Evolutionary conservation across 2,113 vertebrate genomes (phyloP), one percentile per base, ranked within the genome.

Genomic region (Anhinga anhinga): DNA sequence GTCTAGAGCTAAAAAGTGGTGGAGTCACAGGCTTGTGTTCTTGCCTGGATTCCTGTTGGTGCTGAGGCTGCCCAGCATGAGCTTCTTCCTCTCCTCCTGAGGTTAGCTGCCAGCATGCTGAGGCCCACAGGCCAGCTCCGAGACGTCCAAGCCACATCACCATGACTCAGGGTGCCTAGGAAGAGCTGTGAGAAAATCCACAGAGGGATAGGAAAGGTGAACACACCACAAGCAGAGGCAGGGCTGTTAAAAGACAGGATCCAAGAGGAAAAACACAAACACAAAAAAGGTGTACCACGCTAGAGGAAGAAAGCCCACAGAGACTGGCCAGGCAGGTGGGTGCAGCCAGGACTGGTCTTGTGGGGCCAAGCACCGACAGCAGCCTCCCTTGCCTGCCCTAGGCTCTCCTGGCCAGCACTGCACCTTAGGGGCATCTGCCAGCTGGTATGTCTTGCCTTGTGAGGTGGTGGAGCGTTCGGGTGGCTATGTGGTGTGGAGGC

Each of bases 61-160:
- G 22, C 50, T 30, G 61, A 13, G 32, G 30, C 50, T 71, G 47
- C n/a, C 30, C 4, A 1, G 13, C 4, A 1, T 2, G 27, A 63
- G 20, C 44, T 58, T 32, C 42, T 29, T 74, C 34, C 34, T 53
- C 55, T 81, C 49, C 59, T 34, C 11, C 62, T 8, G 29, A 0
- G 0, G 2, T 9, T 21, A 11, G 22, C 14, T 62, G 36, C 22
- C 6, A 0, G 12, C 1, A 0, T 2, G 16, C 17, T 6, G 4
- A 67, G 88, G 53, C 16, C 29, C 49, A 2, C 0, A 2, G n/a
- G n/a, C 26, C 49, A n/a, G 22, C 7, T 50, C 73, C 3, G 3
- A 3, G 7, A 23, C 1, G 12, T 62, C 52, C 56, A 65, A 82
- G 32, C 4, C 2, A 1, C 9, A 2, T 5, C 3, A 0, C 16